Base-by-base conservation (phyloP, 2,888 invertebrate genomes). In the Archaeoteleia sp. region DNA sequence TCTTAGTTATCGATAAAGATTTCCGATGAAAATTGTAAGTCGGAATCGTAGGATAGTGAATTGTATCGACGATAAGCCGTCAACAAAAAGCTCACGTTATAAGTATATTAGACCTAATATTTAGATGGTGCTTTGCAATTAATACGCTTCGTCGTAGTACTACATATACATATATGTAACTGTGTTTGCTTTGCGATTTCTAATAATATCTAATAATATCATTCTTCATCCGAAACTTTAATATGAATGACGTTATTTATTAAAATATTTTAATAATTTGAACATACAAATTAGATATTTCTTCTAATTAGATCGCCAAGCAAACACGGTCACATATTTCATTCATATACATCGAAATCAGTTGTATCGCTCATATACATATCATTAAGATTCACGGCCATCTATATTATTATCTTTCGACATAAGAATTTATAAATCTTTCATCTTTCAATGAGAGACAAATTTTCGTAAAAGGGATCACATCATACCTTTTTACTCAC, bases 51-150 rank as follows among this genome's bases (percentile, higher is more conserved):
- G 65, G 15, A 42, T 63, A 58, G 70, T 46, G 14, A 30, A 13
- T 32, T 30, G 42, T 51, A 62, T 53, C 42, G 43, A 39, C 35
- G 29, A 45, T 25, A 12, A 30, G 10, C 42, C 53, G 42, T 71
- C 54, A 32, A 15, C 8, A 43, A 55, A 48, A 68, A 61, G 73
- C 75, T 78, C 73, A 74, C 54, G 46, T 45, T 45, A 71, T 74
- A 73, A 63, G 74, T 77, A 69, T 55, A 62, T 70, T 76, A 75
- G 73, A 63, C 20, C 2, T 72, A 67, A 73, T 32, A 65, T 74
- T 57, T 79, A 79, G 78, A 78, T 70, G 77, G 78, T 79, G 79
- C 79, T 79, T 77, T 74, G 74, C 69, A 77, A 73, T 77, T 71
- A 70, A 75, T 74, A 74, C 74, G 79, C 79, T 77, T 78, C 69